A percentile compares a stretch with the other conserved stretches of the same genome.
These are phyloP conservation scores for Apostichopus californicus DNA, from an alignment of 35 echinoderm and acorn worm species.

Conservation along the genomic window DNA sequence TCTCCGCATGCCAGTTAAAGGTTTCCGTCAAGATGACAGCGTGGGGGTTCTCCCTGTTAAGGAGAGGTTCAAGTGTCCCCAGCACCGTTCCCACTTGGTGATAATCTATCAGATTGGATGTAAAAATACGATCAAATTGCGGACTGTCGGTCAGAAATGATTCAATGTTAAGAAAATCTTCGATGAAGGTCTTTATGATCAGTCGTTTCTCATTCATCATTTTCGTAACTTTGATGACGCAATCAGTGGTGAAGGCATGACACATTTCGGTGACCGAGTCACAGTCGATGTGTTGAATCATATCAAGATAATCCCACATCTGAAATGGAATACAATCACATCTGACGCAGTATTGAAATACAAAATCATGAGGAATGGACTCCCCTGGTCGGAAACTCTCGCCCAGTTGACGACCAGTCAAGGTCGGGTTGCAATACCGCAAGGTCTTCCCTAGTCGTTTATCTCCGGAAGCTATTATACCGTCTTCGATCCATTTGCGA, in stretches of 20 bases:
- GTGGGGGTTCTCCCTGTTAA: not conserved
- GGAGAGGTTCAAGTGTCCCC: too few relatives aligned
- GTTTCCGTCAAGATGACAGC: slow-evolving; percentile 13
- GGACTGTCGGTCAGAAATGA: not conserved
- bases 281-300: not conserved
- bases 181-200: not conserved
- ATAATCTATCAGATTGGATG: too few relatives aligned
- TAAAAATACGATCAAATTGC: too few relatives aligned
- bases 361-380: not conserved
- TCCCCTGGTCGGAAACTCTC: not conserved
- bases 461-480: slow-evolving; percentile 36
- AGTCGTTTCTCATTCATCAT: slow-evolving; percentile 42
- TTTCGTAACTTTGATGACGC: not conserved
- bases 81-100: too few relatives aligned
- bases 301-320: slow-evolving; percentile 68
- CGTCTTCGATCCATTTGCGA: slow-evolving; percentile 50
- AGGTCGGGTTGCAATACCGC: slow-evolving; percentile 63
- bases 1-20: not conserved
- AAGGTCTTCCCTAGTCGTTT: not conserved
- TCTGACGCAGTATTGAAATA: slow-evolving; percentile 40
- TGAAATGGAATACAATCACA: slow-evolving; percentile 49
- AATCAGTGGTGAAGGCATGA: slow-evolving; percentile 11
- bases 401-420: slow-evolving; percentile 18
- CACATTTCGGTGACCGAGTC: slow-evolving; percentile 42
- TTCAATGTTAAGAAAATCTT: not conserved